Base-by-base conservation (phyloP, 1,140 invertebrate species). In the Ladona fulva region DNA sequence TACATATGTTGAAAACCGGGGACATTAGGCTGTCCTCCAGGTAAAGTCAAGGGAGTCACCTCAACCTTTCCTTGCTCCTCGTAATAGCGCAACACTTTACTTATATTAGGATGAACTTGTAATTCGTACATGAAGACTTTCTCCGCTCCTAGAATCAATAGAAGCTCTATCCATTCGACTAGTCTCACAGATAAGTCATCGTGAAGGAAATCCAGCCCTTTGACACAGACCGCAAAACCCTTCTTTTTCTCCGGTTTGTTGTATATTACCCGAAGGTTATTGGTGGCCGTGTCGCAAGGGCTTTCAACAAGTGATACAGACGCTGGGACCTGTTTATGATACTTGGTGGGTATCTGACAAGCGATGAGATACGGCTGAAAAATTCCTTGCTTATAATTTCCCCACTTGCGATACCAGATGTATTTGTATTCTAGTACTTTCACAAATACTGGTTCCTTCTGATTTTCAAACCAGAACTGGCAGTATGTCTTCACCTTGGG, bases 111-210 rank as follows among this genome's bases (percentile, higher is more conserved):
- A 84, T 97, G 95, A 0, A 97, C 91, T 79, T 89, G 93, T 14
- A 97, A 87, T 81, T 97, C 91, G 82, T 98, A 98, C 80, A 98
- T 92, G 84, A 95, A 97, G 75, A 98, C 91, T 83, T 97, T 97
- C 82, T 97, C 92, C 0, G 95, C 96, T 1, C 96, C 96, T 8
- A 98, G 86, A 7, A 96, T 87, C 25, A 89, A 89, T 0, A 98
- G 86, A 59, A 97, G 86, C 84, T 97, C 95, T 79, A 98, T 93
- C 97, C 97, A 98, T 84, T 98, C 96, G n/a, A 97, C 90, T 7
- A 98, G 85, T 16, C 94, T 86, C 0, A 96, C 93, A 0, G 94
- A 96, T 0, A 97, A 84, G 84, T 98, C 96, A 82, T 97, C 94
- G 83, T 96, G 92, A 0, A 96, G 87, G 81, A 97, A 97, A 83